These are phyloP conservation scores for Corythaixoides concolor DNA, from an alignment of 2,113 vertebrate genomes.

Conservation along the genomic window DNA sequence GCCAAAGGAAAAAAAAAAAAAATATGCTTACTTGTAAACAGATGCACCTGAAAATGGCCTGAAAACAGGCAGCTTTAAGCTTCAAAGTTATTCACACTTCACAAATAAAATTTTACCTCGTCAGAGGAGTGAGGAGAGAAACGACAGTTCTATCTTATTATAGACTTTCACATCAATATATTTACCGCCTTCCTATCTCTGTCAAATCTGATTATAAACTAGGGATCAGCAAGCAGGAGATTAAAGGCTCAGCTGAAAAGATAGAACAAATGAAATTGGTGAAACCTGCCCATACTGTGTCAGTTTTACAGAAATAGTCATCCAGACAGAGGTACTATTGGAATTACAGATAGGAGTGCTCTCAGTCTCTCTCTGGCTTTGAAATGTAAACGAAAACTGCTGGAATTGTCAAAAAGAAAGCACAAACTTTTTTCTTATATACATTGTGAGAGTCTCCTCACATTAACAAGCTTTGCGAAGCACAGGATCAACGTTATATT, in stretches of 20 bases:
- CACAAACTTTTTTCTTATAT: not conserved
- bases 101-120: constrained; percentile 32
- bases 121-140: not conserved
- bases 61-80: constrained; percentile 1
- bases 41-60: not conserved
- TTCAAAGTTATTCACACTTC: constrained; percentile 13
- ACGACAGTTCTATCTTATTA: not conserved
- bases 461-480: not conserved
- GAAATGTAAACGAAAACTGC: constrained; percentile 34
- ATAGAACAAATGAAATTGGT: constrained; percentile 27
- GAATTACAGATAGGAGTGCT: not conserved
- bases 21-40: not conserved
- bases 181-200: not conserved
- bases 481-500: not conserved
- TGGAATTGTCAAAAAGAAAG: not conserved
- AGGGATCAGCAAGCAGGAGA: constrained; percentile 13
- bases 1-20: not conserved
- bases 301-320: not conserved
- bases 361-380: not conserved
- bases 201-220: constrained; percentile 46
- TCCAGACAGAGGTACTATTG: not conserved
- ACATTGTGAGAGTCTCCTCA: not conserved
- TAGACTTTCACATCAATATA: constrained; percentile 2
- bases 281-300: not conserved
- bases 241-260: constrained; percentile 37